Evolutionary conservation across 2,113 vertebrate species (phyloP).

Genomic region (Nothobranchius kuhntae): DNA sequence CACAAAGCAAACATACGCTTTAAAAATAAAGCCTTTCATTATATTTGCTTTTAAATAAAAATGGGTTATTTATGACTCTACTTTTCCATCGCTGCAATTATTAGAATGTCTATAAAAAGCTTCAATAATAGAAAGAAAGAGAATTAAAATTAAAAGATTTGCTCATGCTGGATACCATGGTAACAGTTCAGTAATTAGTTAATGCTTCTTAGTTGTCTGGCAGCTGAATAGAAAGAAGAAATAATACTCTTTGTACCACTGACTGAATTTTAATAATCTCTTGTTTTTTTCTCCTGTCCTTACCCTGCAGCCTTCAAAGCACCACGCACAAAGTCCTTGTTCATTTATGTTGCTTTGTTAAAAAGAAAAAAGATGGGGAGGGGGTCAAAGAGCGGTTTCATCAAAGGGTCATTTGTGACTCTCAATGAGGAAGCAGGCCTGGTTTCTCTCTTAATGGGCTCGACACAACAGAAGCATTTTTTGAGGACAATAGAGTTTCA

Average conservation of each 20-base stretch:
- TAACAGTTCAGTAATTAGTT: slow-evolving; percentile 72
- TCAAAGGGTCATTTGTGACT: slow-evolving; percentile 67
- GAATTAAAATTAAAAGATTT: slow-evolving; percentile 59
- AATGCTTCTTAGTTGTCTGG: slow-evolving; percentile 74
- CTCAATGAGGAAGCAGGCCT: slow-evolving; percentile 48
- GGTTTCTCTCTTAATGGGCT: slow-evolving; percentile 47
- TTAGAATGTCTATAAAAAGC: slow-evolving; percentile 58
- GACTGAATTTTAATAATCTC: slow-evolving; percentile 75
- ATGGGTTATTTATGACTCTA: slow-evolving; percentile 23
- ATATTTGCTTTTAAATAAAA: background rate
- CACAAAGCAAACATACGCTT: background rate
- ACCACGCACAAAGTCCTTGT: slow-evolving; percentile 18
- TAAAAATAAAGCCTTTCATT: background rate
- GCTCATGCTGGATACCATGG: slow-evolving; percentile 67
- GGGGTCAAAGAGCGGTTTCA: too few relatives aligned
- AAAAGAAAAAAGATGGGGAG: slow-evolving; percentile 11
- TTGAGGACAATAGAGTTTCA: slow-evolving; percentile 28
- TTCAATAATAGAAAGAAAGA: slow-evolving; percentile 47
- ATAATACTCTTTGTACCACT: slow-evolving; percentile 64
- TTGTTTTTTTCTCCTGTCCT: slow-evolving; percentile 46
- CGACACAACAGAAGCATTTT: slow-evolving; percentile 32
- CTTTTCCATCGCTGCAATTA: slow-evolving; percentile 60
- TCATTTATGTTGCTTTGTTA: slow-evolving; percentile 55
- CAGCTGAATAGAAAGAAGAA: slow-evolving; percentile 72
- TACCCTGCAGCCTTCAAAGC: slow-evolving; percentile 43